Base-by-base conservation (phyloP, 30 jellyfish, hydroid and myxozoan species). In the Hydra vulgaris region DNA sequence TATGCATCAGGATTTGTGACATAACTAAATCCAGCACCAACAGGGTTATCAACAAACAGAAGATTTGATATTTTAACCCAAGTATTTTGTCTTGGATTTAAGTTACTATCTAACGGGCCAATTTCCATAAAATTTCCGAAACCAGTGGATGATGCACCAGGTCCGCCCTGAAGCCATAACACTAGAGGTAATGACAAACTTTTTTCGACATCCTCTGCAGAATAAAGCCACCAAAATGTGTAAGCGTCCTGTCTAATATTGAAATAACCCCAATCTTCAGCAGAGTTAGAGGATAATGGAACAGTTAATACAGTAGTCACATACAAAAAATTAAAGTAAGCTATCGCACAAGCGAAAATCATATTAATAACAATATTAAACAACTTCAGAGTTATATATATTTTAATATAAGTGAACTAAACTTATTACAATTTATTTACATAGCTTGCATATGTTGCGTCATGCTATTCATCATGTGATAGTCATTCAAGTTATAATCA, bases 131-230 rank as follows among this genome's bases (percentile, higher is more conserved):
- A 89, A 27, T 89, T 89, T 18, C 96, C 96, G 76, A 84, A 89
- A 17, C 96, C 96, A 27, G 92, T 79, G 25, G 92, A 89, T 0
- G 96, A 89, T 27, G 87, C 96, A 70, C 96, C 96, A 66, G 96
- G 96, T 12, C 96, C 96, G 18, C 96, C 96, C 82, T 89, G 96
- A 17, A 89, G 88, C 97, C 97, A 90, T 22, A 90, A 79, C 25
- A 90, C 87, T 23, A 90, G 71, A 16, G 97, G 97, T 15, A 82
- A 66, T 24, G 73, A 54, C 0, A 71, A 73, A 27, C 95, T 23
- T 0, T 83, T 83, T 27, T 74, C 71, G 8, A 79, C 20, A 19
- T 55, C 73, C 70, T 81, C 96, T 17, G 90, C 97, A 7, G 95
- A 95, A 81, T 85, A 90, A 26, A 90, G 52, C 95, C 95, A 90